A percentile compares a stretch with the other conserved stretches of the same genome.
phyloP scores from a whole-genome alignment of 2,888 invertebrate species.

The Griposia aprilina region DNA sequence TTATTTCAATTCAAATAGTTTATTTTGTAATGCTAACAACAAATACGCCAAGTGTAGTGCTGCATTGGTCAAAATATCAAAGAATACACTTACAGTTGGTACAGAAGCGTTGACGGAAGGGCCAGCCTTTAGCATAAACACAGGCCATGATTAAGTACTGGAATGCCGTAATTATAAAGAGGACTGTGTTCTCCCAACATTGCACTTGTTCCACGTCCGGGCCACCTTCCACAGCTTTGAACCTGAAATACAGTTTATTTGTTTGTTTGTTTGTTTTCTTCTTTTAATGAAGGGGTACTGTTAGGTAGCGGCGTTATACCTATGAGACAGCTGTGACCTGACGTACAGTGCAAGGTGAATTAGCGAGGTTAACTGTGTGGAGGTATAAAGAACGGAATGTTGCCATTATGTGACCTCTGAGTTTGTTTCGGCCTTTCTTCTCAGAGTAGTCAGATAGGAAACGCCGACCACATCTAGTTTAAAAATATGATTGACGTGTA shows the following conservation, averaged over 20 bases:
- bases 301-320: background rate
- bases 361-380: background rate
- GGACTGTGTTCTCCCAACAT: slow-evolving; percentile 95
- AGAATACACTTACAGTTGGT: slow-evolving; percentile 89
- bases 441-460: too few relatives aligned
- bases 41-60: background rate
- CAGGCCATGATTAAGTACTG: slow-evolving; percentile 95
- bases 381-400: background rate
- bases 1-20: background rate
- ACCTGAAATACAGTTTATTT: slow-evolving; percentile 78
- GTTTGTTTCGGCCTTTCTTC: too few relatives aligned
- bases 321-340: background rate
- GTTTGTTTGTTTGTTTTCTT: too few relatives aligned
- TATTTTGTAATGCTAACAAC: background rate
- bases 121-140: slow-evolving; percentile 95
- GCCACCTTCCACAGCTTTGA: slow-evolving; percentile 82
- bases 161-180: slow-evolving; percentile 94
- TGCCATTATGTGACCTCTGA: too few relatives aligned
- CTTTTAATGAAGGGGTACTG: background rate
- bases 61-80: background rate
- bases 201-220: slow-evolving; percentile 89
- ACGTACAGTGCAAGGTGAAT: background rate
- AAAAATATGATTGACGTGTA: too few relatives aligned
- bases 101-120: slow-evolving; percentile 93
- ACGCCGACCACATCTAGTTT: too few relatives aligned